Evolutionary conservation across 2,113 vertebrate species (phyloP), one percentile per base, ranked within the genome.

Genomic region (Ochotona princeps): DNA sequence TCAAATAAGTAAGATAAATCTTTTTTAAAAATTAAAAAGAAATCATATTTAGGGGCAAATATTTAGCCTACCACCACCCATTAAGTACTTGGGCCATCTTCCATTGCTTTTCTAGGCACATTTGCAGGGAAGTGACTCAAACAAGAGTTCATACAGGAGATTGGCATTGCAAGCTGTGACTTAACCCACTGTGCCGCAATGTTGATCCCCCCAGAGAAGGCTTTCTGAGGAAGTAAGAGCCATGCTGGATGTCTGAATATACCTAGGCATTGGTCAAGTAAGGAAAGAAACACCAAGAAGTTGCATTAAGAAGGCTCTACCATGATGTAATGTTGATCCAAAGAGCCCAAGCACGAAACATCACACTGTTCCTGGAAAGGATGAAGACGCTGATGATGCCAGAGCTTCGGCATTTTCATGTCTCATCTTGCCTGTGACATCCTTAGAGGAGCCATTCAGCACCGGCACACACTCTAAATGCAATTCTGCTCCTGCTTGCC

Each of bases 191-290:
- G 54, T 57, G 54, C 54, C 54, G 2, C 54, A 57, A 57, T 18
- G 18, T 6, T 15, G 54, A 57, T 18, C 54, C 9, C 54, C 14
- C 54, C 14, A 14, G 28, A 14, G 28, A 79, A 88, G 69, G 35
- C 35, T 72, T 76, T 51, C 84, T 67, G 20, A 76, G 65, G n/a
- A 82, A 14, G 54, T 8, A 6, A 70, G 35, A 61, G 25, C 32
- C 2, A 72, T 51, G 32, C 15, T 25, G 25, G 51, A 2, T 0
- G 0, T 5, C 18, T 6, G n/a, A 5, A 7, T 23, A 60, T 11
- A 38, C 13, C 23, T 2, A 60, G 35, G 25, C 66, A 44, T 4
- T 80, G 49, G 28, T 87, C 73, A 75, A 32, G 13, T 57, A 35
- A 72, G 8, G 35, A 67, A 66, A 18, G 32, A 30, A 25, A 38